phyloP scores from a whole-genome alignment of 2,797 vertebrate species.

The Eulemur albifrons region DNA sequence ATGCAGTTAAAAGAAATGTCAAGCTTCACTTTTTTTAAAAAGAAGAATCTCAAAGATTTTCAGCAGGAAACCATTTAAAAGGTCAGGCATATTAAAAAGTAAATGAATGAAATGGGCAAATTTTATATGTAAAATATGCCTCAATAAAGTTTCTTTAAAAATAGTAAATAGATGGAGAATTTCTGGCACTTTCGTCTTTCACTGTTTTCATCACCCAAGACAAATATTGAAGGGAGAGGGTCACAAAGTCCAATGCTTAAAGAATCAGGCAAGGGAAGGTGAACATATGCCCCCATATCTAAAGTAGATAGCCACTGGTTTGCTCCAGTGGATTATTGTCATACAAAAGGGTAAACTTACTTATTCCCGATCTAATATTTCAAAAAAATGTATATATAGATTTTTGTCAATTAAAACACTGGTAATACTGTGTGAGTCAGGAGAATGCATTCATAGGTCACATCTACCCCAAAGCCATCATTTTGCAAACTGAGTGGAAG shows the following conservation, averaged over 20 bases:
- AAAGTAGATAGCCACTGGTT: background rate
- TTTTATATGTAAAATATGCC: slow-evolving; percentile 4
- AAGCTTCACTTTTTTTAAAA: background rate
- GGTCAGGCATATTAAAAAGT: background rate
- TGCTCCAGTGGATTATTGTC: background rate
- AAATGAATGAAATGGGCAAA: background rate
- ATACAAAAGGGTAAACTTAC: background rate
- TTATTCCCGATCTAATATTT: background rate
- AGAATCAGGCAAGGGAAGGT: background rate
- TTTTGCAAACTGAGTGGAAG: slow-evolving; percentile 20
- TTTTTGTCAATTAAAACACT: slow-evolving; percentile 21
- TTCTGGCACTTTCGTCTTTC: background rate
- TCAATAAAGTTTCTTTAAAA: background rate
- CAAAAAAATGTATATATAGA: background rate
- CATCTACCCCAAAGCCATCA: background rate
- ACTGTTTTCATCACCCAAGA: background rate
- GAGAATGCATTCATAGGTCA: background rate
- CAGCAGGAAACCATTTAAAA: background rate
- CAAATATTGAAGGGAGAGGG: background rate
- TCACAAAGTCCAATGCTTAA: background rate
- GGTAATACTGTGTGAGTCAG: background rate
- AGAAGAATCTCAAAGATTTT: background rate
- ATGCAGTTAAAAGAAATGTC: background rate
- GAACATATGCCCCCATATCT: background rate
- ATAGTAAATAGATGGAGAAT: background rate